These are phyloP conservation scores for Xylota sylvarum DNA, from an alignment of 2,888 invertebrate genomes.

Conservation along the genomic window DNA sequence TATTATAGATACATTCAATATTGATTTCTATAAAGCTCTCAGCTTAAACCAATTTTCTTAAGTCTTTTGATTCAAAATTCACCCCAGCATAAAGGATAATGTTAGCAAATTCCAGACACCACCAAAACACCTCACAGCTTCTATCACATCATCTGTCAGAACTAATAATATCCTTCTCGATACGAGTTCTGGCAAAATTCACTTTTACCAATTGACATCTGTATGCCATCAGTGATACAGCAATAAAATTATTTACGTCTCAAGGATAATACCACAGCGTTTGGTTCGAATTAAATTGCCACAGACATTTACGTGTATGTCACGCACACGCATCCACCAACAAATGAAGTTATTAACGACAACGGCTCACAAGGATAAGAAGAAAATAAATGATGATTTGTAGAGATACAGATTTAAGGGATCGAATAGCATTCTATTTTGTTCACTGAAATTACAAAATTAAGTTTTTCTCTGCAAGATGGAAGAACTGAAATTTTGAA, in stretches of 20 bases:
- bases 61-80: background rate
- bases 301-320: constrained; percentile 32
- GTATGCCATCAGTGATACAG: constrained; percentile 20
- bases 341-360: constrained; percentile 33
- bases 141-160: constrained; percentile 4
- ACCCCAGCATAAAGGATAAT: background rate
- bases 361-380: background rate
- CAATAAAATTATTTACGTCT: constrained; percentile 37
- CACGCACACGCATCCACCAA: constrained; percentile 13
- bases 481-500: background rate
- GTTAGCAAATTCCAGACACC: background rate
- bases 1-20: background rate
- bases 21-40: background rate
- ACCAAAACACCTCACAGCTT: background rate
- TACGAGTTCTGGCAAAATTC: constrained; percentile 21
- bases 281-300: constrained; percentile 25
- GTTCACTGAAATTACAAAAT: constrained; percentile 38
- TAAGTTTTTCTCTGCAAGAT: background rate
- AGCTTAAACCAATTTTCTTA: background rate
- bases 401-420: constrained; percentile 31
- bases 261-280: constrained; percentile 44
- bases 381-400: constrained; percentile 40
- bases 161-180: constrained; percentile 16
- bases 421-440: constrained; percentile 27
- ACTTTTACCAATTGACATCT: constrained; percentile 33